Base-by-base conservation (phyloP, 2,113 vertebrate genomes). In the Dasyornis broadbenti region DNA sequence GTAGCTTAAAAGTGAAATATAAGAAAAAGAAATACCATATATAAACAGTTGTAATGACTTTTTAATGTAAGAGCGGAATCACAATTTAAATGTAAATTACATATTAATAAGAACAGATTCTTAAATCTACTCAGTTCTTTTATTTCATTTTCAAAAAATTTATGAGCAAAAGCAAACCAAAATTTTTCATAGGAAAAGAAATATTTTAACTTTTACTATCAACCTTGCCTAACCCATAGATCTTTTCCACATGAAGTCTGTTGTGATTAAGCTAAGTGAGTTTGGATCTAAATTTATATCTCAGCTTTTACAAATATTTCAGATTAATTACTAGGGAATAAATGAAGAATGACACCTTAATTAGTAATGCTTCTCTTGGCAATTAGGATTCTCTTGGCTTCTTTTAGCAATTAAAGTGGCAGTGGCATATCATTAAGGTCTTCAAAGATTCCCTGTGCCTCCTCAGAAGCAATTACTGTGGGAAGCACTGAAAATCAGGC, bases 311-410 rank as follows among this genome's bases (percentile, higher is more conserved):
- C 91, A 98, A 97, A 97, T 95, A 98, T 91, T 94, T 97, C 97
- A 96, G 95, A 96, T 94, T 97, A 98, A 98, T 97, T 98, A 97
- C 94, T 97, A 87, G 82, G 92, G 92, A 96, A 97, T 97, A 96
- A 97, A 98, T 94, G 92, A 94, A 97, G 97, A 98, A 97, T 97
- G 97, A 98, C 97, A 98, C 82, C 90, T 97, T 97, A 98, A 98
- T 98, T 98, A 98, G 95, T 95, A 97, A 97, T 97, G 96, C 84
- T 69, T 96, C 97, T 97, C 92, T 88, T 91, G 85, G 97, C 97
- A 98, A 98, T 98, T 98, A 98, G 96, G 94, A 96, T 95, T 97
- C 81, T 97, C 83, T 96, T 97, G 88, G 96, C 83, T 97, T 97
- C 96, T 96, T 95, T 93, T 59, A 95, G 97, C 97, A 98, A 98